Conservation (phyloP, 2,888 invertebrate species). For the Cosmia trapezina region DNA sequence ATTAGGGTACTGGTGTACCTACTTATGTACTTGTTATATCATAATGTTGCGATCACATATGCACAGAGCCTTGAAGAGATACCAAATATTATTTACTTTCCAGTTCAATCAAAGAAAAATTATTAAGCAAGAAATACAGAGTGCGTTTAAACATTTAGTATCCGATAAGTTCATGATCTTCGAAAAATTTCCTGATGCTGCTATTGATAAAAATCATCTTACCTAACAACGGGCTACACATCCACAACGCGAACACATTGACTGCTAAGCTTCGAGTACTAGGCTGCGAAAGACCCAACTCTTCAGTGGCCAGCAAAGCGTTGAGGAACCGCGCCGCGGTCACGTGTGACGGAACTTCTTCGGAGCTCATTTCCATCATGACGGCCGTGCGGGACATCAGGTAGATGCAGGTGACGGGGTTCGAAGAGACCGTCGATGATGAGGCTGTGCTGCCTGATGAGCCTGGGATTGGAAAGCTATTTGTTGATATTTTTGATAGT, state of each 20-base stretch:
- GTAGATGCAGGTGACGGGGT: conserved; percentile 93
- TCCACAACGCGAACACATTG: conserved; percentile 97
- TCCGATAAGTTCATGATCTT: too few species aligned
- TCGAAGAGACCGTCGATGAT: conserved; percentile 84
- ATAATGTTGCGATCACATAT: neutral
- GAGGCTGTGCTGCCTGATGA: conserved; percentile 87
- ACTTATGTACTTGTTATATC: too few species aligned
- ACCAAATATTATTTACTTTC: too few species aligned
- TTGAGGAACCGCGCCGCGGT: conserved; percentile 83
- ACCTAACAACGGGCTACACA: conserved; percentile 97
- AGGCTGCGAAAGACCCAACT: conserved; percentile 94
- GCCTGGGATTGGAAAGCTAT: conserved; percentile 67
- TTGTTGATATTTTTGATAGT: conserved; percentile 12
- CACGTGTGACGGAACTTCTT: conserved; percentile 84
- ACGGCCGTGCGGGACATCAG: conserved; percentile 95
- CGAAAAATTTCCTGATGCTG: neutral
- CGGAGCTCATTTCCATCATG: conserved; percentile 94
- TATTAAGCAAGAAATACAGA: too few species aligned
- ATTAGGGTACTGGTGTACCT: too few species aligned
- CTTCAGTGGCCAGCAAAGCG: conserved; percentile 89
- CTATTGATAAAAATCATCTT: conserved; percentile 54
- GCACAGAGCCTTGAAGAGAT: neutral
- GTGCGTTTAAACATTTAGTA: too few species aligned
- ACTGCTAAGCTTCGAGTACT: conserved; percentile 94
- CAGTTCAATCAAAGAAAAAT: too few species aligned